These are phyloP conservation scores for Phocoena phocoena DNA, from an alignment of 2,113 vertebrate species.

Conservation along the genomic window DNA sequence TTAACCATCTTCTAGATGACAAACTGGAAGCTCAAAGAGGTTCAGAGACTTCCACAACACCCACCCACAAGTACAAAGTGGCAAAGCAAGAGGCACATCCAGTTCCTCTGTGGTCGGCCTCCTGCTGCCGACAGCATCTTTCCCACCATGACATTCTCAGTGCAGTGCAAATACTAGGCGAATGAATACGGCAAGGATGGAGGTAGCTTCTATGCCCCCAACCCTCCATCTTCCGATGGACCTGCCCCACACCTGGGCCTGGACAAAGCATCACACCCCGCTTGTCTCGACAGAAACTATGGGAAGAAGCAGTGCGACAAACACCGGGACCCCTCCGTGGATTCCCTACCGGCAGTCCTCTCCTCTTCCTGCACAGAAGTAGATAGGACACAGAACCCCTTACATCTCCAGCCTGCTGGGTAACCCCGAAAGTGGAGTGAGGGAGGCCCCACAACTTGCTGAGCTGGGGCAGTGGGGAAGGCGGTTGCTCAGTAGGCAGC, in stretches of 20 bases:
- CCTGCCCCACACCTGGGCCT: not conserved
- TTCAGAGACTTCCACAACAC: not conserved
- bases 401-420: not conserved
- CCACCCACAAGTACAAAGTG: not conserved
- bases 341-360: not conserved
- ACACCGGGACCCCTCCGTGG: not conserved
- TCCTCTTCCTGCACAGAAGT: not conserved
- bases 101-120: not conserved
- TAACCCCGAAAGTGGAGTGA: not conserved
- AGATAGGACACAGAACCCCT: not conserved
- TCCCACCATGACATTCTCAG: not conserved
- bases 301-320: not conserved
- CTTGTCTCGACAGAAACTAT: not conserved
- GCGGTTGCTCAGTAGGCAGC: not conserved
- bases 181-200: not conserved
- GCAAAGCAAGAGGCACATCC: not conserved
- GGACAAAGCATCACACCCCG: not conserved
- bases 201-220: not conserved
- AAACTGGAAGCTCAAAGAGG: not conserved
- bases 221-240: not conserved
- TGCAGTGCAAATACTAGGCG: not conserved
- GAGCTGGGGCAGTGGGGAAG: not conserved
- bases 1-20: not conserved
- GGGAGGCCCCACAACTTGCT: not conserved
- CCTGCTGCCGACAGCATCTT: not conserved